A percentile compares a stretch with the other conserved stretches of the same genome.
Evolutionary conservation across 2,888 invertebrate genomes (phyloP).

Genomic region (Drosophila greeni): DNA sequence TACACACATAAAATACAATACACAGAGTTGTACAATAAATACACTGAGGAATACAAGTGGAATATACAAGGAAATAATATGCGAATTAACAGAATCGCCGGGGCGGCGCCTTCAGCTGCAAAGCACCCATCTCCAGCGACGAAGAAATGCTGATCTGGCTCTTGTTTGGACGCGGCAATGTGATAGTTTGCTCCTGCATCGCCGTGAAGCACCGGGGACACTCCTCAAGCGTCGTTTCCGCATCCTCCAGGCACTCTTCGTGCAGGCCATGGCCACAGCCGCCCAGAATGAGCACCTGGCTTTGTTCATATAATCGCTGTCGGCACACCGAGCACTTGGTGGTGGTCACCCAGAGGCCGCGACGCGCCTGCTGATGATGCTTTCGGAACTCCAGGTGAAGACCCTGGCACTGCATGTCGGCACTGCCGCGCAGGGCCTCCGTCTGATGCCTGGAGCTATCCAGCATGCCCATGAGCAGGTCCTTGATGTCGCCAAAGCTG

Average conservation of each 20-base stretch:
- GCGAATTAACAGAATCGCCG: conserved; percentile 70
- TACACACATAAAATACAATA: conserved; percentile 35
- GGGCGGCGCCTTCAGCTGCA: conserved; percentile 78
- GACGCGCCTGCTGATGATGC: conserved; percentile 65
- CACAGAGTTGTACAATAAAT: conserved; percentile 29
- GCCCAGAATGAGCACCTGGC: conserved; percentile 71
- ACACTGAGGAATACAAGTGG: conserved; percentile 35
- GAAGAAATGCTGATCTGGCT: conserved; percentile 42
- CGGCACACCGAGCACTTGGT: conserved; percentile 77
- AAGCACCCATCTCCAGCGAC: conserved; percentile 60
- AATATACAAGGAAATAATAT: conserved; percentile 30
- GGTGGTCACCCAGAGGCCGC: conserved; percentile 77
- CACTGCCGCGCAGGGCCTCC: conserved; percentile 84
- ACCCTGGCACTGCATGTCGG: conserved; percentile 83
- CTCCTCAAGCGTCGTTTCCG: conserved; percentile 23
- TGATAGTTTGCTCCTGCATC: conserved; percentile 54
- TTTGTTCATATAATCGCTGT: conserved; percentile 75
- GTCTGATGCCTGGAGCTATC: conserved; percentile 88
- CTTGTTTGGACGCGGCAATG: conserved; percentile 71
- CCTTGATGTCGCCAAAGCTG: conserved; percentile 83
- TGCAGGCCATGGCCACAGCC: conserved; percentile 78
- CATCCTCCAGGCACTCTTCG: conserved; percentile 65
- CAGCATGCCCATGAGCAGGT: conserved; percentile 84
- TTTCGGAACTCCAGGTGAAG: conserved; percentile 81
- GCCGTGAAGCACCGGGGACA: conserved; percentile 74